Evolutionary conservation across 2,888 invertebrate genomes (phyloP), one percentile per base, ranked within the genome.

Genomic region (Latheticus oryzae): DNA sequence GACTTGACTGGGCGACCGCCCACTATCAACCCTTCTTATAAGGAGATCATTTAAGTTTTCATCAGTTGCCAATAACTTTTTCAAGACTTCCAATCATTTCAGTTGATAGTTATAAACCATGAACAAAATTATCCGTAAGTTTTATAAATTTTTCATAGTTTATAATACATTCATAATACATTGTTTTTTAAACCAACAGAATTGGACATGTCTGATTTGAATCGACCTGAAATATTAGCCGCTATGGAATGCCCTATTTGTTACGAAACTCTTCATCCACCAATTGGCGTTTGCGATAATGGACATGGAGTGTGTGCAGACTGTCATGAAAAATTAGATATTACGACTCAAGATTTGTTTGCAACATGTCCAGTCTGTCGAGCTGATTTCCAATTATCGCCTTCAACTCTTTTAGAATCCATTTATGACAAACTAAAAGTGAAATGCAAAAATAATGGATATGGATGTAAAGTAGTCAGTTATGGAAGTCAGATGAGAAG

Each of bases 231-330:
- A 4, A 2, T 24, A 3, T 5, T 24, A 2, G 1, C 32, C 5
- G 32, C 32, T n/a, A 32, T 32, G 32, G 13, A 32, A 13, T 32
- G 32, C 13, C 32, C 32, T 4, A 12, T 32, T 5, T 32, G 32
- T 7, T 32, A 32, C 13, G 32, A 32, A 5, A 13, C 15, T 12
- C 32, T 32, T 3, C 32, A 12, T 4, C 32, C 32, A 5, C 13
- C 32, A 2, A 32, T 32, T 2, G 13, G n/a, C 13, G 5, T 12
- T 2, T 32, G 32, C 32, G 15, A 32, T n/a, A 9, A 32, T n/a
- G 32, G 32, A 11, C 32, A 32, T n/a, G 12, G 12, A 12, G 13
- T 32, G 5, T 32, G 32, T n/a, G 13, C 5, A 4, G 32, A 32
- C n/a, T 32, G 32, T 32, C n/a, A 5, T 1, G 12, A 12, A 11